Evolutionary conservation across 53 echinoderm and acorn worm genomes (phyloP), one percentile per base, ranked within the genome.

Genomic region (Holothuria leucospilota): DNA sequence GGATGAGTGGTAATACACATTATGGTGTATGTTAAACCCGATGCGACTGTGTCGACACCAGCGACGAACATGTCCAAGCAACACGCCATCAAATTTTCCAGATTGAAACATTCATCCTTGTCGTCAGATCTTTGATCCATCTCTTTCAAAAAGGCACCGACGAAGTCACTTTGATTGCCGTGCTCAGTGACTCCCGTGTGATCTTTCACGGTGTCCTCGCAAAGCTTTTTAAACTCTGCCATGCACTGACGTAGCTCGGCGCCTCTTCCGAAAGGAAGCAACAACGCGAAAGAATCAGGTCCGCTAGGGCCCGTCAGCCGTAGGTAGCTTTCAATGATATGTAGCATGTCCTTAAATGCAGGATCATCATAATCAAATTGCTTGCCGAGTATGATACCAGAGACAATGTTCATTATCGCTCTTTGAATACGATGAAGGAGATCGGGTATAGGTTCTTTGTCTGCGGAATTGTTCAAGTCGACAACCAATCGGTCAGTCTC

Each of bases 51-150:
- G 20, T 87, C 87, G 63, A 78, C 78, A 0, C 87, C 87, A 9
- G 87, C 87, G 26, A 87, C 51, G 29, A 87, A 87, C 66, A 87
- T 28, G 29, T 77, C 77, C 46, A 78, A 64, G 6, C 77, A 60
- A 38, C 77, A 77, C 16, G 63, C 60, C n/a, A 28, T 64, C 49
- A 87, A 24, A 18, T 63, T 78, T 5, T 78, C 78, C 21, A 77
- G 66, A 24, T 77, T 87, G 1, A 67, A 64, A 21, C 62, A 39
- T 20, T 25, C 56, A 42, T 67, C 78, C 10, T 64, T 64, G 8
- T 51, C 68, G 29, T 59, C n/a, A 7, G 62, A 51, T 24, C 23
- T 27, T 20, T 49, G 13, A 13, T 78, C 27, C 59, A 78, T 64
- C 25, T 77, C 29, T 26, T 28, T 21, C 30, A 78, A 51, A 25